Conservation (phyloP, 35 echinoderm and acorn worm species). For the Ptychodera flava region DNA sequence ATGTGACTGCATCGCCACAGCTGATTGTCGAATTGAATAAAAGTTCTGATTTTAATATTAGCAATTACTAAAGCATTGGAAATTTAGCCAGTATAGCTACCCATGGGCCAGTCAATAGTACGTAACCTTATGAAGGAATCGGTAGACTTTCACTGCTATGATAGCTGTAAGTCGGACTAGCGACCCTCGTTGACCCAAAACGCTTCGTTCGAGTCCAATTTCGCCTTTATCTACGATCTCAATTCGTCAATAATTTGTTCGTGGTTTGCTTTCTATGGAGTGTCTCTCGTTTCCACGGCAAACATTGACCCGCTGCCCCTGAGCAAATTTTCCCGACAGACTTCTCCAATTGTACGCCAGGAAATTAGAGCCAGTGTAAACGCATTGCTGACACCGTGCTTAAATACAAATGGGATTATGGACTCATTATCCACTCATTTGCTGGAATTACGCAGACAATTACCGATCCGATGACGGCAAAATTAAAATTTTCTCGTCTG, state of each 20-base stretch:
- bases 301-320: background rate
- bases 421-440: background rate
- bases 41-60: too few relatives aligned
- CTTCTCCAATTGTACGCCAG: background rate
- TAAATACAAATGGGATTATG: background rate
- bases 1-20: too few relatives aligned
- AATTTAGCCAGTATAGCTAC: too few relatives aligned
- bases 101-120: too few relatives aligned
- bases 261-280: background rate
- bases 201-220: background rate
- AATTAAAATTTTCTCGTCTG: slow-evolving; percentile 2
- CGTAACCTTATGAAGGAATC: too few relatives aligned
- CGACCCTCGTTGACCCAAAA: background rate
- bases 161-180: background rate
- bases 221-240: background rate
- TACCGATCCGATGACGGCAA: background rate
- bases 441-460: background rate
- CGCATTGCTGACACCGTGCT: background rate
- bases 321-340: background rate
- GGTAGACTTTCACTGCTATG: too few relatives aligned
- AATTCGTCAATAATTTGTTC: background rate
- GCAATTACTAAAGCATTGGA: too few relatives aligned
- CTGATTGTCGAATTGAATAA: too few relatives aligned
- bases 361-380: background rate
- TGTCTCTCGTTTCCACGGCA: background rate